Evolutionary conservation across 2,888 invertebrate species (phyloP).

Genomic region (Drosophila pullipes): DNA sequence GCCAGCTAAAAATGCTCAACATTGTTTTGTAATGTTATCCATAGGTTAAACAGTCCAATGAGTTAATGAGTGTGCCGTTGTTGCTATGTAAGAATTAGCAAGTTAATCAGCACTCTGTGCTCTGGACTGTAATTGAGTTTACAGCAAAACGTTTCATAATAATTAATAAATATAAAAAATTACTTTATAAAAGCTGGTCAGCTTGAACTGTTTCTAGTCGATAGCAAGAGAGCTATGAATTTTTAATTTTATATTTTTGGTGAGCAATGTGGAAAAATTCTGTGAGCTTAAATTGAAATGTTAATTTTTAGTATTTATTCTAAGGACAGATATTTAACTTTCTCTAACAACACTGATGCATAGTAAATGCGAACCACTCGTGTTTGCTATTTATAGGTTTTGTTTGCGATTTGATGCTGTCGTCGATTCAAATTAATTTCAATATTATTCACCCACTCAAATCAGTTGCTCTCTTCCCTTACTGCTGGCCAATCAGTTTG

Average conservation of each 20-base stretch:
- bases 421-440: conserved; percentile 39
- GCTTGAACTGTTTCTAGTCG: background rate
- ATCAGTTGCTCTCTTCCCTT: background rate
- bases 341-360: background rate
- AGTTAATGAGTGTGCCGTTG: conserved; percentile 45
- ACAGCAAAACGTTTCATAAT: background rate
- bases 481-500: conserved; percentile 64
- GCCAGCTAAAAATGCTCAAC: conserved; percentile 45
- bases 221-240: background rate
- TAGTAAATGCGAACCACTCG: background rate
- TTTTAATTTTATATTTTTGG: background rate
- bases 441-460: conserved; percentile 15
- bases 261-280: background rate
- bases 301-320: background rate
- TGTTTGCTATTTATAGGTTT: background rate
- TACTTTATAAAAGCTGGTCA: background rate
- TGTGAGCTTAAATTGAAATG: background rate
- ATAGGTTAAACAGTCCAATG: conserved; percentile 49
- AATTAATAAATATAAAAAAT: background rate
- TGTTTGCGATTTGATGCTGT: conserved; percentile 31
- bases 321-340: background rate
- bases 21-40: conserved; percentile 65
- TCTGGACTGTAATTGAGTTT: background rate
- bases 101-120: conserved; percentile 61
- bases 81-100: conserved; percentile 31